Percentiles rank a stretch among this genome's conserved stretches.
These are phyloP conservation scores for Agrilus mali DNA, from an alignment of 2,888 invertebrate species.

Conservation along the genomic window DNA sequence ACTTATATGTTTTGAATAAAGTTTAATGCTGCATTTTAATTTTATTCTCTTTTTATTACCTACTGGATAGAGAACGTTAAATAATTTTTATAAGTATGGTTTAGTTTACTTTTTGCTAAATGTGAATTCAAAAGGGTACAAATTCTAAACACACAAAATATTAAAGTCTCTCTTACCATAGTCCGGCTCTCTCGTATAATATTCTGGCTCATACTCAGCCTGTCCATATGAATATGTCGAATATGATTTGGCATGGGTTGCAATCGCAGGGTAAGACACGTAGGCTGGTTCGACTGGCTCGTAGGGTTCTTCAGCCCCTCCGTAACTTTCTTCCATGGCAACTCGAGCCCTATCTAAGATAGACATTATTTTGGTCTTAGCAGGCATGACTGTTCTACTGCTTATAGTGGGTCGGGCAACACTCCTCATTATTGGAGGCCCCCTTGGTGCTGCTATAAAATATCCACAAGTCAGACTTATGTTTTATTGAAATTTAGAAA, in stretches of 20 bases:
- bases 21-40: too few relatives aligned
- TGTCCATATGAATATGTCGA: slow-evolving; percentile 31
- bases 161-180: too few relatives aligned
- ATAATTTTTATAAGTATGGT: too few relatives aligned
- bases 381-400: slow-evolving; percentile 45
- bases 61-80: too few relatives aligned
- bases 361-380: slow-evolving; percentile 71
- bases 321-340: slow-evolving; percentile 70
- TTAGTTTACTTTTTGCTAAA: too few relatives aligned
- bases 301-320: slow-evolving; percentile 39
- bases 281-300: slow-evolving; percentile 23
- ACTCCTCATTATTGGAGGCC: slow-evolving; percentile 35
- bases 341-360: slow-evolving; percentile 70
- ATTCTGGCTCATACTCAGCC: slow-evolving; percentile 32
- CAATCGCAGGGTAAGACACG: slow-evolving; percentile 22
- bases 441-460: slow-evolving; percentile 16
- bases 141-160: too few relatives aligned
- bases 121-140: too few relatives aligned
- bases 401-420: slow-evolving; percentile 33
- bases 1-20: too few relatives aligned
- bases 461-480: too few relatives aligned
- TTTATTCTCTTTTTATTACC: too few relatives aligned
- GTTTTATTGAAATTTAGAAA: too few relatives aligned
- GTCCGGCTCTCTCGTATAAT: slow-evolving; percentile 30
- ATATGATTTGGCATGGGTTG: slow-evolving; percentile 21